Conservation (phyloP, 2,797 vertebrate genomes). For the Adrianichthys oophorus region DNA sequence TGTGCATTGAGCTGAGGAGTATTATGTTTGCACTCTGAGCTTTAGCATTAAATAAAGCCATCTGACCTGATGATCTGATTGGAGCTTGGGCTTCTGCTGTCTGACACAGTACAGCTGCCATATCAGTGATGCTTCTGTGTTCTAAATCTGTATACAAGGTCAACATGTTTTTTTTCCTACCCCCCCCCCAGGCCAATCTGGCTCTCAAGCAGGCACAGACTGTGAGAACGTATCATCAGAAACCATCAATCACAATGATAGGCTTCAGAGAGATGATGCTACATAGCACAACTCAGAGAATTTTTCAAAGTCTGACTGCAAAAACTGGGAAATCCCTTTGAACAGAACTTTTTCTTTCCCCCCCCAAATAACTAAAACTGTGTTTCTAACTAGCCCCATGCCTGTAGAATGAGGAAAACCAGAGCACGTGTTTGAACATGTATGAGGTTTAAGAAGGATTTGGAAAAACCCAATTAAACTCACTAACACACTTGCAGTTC, state of each 20-base stretch:
- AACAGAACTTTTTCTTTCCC: constrained; percentile 19
- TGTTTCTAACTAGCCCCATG: too few relatives aligned
- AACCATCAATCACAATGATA: constrained; percentile 52
- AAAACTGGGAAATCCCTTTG: constrained; percentile 41
- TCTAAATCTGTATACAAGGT: constrained; percentile 75
- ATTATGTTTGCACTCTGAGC: constrained; percentile 52
- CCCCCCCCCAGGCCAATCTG: constrained; percentile 50
- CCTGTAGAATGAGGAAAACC: constrained; percentile 9
- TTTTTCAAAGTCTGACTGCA: constrained; percentile 38
- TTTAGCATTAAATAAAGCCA: constrained; percentile 56
- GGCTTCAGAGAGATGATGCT: constrained; percentile 39
- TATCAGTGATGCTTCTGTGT: constrained; percentile 64
- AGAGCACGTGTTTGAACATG: constrained; percentile 37
- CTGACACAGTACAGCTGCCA: constrained; percentile 68
- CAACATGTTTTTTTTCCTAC: constrained; percentile 47
- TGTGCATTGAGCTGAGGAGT: constrained; percentile 39
- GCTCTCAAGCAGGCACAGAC: constrained; percentile 38
- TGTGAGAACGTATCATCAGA: constrained; percentile 38
- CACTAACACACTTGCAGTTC: constrained; percentile 42
- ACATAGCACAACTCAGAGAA: constrained; percentile 42
- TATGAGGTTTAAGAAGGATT: constrained; percentile 64
- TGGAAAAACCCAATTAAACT: constrained; percentile 64
- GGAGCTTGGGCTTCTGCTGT: constrained; percentile 63
- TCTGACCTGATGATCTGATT: constrained; percentile 70
- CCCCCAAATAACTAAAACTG: too few relatives aligned